Evolutionary conservation across 1,140 invertebrate genomes (phyloP), one percentile per base, ranked within the genome.

Genomic region (Sarcophaga bullata): DNA sequence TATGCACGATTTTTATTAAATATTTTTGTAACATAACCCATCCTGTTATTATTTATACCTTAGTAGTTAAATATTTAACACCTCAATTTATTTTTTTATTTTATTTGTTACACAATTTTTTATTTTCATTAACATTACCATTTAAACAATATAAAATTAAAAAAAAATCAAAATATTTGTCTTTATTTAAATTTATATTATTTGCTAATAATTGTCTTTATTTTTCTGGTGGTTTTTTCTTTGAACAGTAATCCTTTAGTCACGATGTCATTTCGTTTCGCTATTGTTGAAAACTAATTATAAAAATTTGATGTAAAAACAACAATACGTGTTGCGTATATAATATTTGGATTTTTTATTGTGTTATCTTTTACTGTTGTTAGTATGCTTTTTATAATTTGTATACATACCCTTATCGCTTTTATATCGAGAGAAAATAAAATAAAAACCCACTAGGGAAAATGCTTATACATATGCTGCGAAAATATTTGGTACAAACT

Each of bases 191-290:
- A n/a, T n/a, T n/a, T 52, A 10, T 52, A 52, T 52, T 52, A 15
- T n/a, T 58, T 58, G 54, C 15, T 58, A n/a, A 37, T 13, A 75
- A n/a, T 75, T 48, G n/a, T 46, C n/a, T 37, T 46, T 19, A 37
- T 37, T 37, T n/a, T 73, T 73, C 8, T 73, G 8, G n/a, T 13
- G n/a, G 1, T 73, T 73, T 46, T 73, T 10, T 25, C 9, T 73
- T 19, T 48, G 47, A 37, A 37, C 25, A 37, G 4, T 37, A 37
- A 37, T 37, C 25, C n/a, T 37, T 76, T 50, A 50, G 49, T 50
- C 49, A 62, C 80, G 80, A 81, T 81, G 80, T 81, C 62, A 49
- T 81, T n/a, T 81, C 80, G 80, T 68, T 81, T 81, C 54, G 54
- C 52, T 81, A 47, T 62, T 68, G 54, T 72, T 46, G 54, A 72